Percentiles rank a stretch among this genome's conserved stretches.
Evolutionary conservation across 2,113 vertebrate genomes (phyloP).

Genomic region (Corythaixoides concolor): DNA sequence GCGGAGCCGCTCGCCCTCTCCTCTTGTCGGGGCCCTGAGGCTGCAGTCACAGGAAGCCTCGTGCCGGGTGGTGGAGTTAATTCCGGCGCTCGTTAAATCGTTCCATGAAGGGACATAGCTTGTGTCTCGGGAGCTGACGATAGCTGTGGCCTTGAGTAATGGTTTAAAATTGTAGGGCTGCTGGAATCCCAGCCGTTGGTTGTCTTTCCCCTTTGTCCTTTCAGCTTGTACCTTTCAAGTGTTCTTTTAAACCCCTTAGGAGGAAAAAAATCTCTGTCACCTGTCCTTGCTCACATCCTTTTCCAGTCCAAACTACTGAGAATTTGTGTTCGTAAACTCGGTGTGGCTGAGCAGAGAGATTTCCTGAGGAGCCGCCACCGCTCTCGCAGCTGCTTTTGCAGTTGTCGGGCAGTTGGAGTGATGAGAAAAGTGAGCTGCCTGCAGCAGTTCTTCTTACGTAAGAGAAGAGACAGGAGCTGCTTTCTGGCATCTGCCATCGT

Average conservation of each 20-base stretch:
- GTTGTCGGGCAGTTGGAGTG: background rate
- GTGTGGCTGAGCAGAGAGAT: too few species aligned
- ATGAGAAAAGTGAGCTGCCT: background rate
- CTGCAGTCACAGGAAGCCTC: background rate
- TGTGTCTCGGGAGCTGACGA: background rate
- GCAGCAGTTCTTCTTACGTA: background rate
- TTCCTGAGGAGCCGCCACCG: background rate
- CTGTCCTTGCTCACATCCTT: background rate
- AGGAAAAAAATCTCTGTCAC: background rate
- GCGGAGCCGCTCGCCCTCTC: background rate
- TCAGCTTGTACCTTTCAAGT: background rate
- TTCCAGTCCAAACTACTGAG: background rate
- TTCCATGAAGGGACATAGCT: background rate
- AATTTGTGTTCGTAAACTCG: accelerated
- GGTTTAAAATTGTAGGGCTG: conserved; percentile 33
- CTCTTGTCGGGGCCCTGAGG: background rate
- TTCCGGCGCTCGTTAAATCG: accelerated
- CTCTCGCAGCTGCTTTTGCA: background rate
- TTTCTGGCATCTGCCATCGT: background rate
- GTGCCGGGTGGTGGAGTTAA: background rate
- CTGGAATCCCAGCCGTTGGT: accelerated
- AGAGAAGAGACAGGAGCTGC: background rate
- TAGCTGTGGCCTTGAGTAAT: conserved; percentile 32
- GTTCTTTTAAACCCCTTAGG: background rate
- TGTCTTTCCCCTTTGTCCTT: background rate